Base-by-base conservation (phyloP, 2,113 vertebrate genomes). In the Monopterus albus region DNA sequence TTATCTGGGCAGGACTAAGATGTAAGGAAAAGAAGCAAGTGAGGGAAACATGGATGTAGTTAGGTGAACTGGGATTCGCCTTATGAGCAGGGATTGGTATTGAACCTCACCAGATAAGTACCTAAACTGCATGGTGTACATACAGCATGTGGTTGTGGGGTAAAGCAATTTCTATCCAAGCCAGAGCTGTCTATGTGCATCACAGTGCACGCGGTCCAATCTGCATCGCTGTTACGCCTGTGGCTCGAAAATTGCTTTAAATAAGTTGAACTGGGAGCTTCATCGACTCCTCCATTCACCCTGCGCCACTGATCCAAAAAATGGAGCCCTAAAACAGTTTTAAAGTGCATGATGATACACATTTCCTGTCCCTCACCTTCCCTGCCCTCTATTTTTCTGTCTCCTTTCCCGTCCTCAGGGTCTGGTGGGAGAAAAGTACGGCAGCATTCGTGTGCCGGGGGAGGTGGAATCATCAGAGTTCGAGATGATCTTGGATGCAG, bases 401-500 rank as follows among this genome's bases (percentile, higher is more conserved):
- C 72, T 62, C 65, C 81, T 26, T 43, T 87, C 61, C 85, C 75
- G 80, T 85, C 82, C 50, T 42, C 94, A 99, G 98, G 98, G 95
- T 58, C 94, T 99, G 0, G 89, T 99, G 78, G 98, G 98, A 76
- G 98, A 99, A 85, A 99, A 99, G 89, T 99, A 99, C 0, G 97
- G 98, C 59, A 96, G 95, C 87, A 97, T 98, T 79, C 95, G 97
- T 40, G 94, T 99, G 79, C 98, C 98, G 0, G 98, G 98, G 15
- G 96, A 99, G 89, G 96, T 99, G 25, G 98, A 98, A 62, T 96
- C 98, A 7, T 94, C 96, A 0, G 98, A 99, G 91, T 99, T 99
- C 70, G 98, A 99, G 91, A 98, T 98, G 96, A 99, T 99, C 87
- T 88, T 99, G 87, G 98, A 99, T 64, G 96, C 96, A 6, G 96